phyloP scores from a whole-genome alignment of 2,888 invertebrate species.

The Dicyrtomina minuta region DNA sequence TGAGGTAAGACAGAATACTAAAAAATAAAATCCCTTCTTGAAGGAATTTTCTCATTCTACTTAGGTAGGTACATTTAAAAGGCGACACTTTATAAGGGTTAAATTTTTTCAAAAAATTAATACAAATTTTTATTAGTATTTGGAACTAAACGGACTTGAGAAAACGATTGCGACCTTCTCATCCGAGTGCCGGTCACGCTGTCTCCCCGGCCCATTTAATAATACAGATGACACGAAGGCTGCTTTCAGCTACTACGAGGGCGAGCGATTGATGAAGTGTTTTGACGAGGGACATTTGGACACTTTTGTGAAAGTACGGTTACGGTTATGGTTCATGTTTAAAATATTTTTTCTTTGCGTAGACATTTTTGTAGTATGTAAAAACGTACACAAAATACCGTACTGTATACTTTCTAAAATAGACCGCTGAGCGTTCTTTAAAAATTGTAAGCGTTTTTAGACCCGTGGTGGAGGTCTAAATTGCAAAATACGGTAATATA shows the following conservation, averaged over 20 bases:
- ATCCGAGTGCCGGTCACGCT: slow-evolving; percentile 44
- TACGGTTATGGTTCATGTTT: neutral
- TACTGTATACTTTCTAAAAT: too few relatives aligned
- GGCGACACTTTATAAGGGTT: neutral
- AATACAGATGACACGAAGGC: slow-evolving; percentile 33
- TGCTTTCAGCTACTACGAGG: slow-evolving; percentile 48
- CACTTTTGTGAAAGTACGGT: slow-evolving; percentile 38
- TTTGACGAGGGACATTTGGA: slow-evolving; percentile 49
- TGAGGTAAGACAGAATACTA: slow-evolving; percentile 33
- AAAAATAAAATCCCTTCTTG: neutral
- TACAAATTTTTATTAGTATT: slow-evolving; percentile 35
- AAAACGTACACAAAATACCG: too few relatives aligned
- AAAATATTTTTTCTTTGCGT: too few relatives aligned
- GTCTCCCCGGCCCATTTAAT: slow-evolving; percentile 41
- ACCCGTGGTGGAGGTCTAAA: too few relatives aligned
- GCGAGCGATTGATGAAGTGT: slow-evolving; percentile 40
- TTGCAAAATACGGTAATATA: too few relatives aligned
- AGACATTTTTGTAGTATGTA: too few relatives aligned
- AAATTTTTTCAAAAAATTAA: neutral
- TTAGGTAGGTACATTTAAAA: neutral
- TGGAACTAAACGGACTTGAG: slow-evolving; percentile 50
- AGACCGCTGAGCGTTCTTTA: too few relatives aligned
- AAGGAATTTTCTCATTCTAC: too few relatives aligned
- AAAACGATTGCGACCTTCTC: slow-evolving; percentile 45
- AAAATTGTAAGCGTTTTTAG: too few relatives aligned